A percentile compares a stretch with the other conserved stretches of the same genome.
Evolutionary conservation across 2,888 invertebrate genomes (phyloP).

Genomic region (Chloroclystis v-ata): DNA sequence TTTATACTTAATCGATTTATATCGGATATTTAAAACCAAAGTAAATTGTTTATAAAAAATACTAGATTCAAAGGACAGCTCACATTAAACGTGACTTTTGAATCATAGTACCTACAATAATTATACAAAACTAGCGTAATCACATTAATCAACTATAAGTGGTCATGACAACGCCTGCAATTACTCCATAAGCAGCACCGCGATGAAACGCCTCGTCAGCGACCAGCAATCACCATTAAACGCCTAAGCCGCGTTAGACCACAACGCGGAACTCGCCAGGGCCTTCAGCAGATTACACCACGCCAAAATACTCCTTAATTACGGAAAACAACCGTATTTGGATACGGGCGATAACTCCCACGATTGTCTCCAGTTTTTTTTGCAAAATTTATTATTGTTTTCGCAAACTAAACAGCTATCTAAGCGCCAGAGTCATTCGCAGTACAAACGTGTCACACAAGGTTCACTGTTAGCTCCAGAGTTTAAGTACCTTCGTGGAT

Average conservation of each 20-base stretch:
- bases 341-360: constrained; percentile 23
- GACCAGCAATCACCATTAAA: constrained; percentile 54
- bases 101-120: too few relatives aligned
- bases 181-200: constrained; percentile 47
- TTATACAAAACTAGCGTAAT: not conserved
- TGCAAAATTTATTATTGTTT: constrained; percentile 7
- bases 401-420: constrained; percentile 10
- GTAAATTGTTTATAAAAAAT: too few relatives aligned
- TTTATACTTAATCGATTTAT: too few relatives aligned
- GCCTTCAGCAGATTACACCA: constrained; percentile 38
- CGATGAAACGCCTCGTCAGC: constrained; percentile 45
- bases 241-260: constrained; percentile 59
- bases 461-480: constrained; percentile 1
- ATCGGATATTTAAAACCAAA: too few relatives aligned
- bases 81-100: too few relatives aligned
- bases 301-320: constrained; percentile 38
- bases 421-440: not conserved
- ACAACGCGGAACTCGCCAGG: constrained; percentile 45
- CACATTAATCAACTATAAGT: constrained; percentile 4
- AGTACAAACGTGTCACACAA: constrained; percentile 4
- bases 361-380: constrained; percentile 16
- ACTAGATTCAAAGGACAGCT: too few relatives aligned
- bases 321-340: constrained; percentile 27
- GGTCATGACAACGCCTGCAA: constrained; percentile 36
- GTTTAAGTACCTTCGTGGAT: not conserved